A percentile compares a stretch with the other conserved stretches of the same genome.
phyloP scores from a whole-genome alignment of 2,888 invertebrate species.

The Xanthia icteritia region DNA sequence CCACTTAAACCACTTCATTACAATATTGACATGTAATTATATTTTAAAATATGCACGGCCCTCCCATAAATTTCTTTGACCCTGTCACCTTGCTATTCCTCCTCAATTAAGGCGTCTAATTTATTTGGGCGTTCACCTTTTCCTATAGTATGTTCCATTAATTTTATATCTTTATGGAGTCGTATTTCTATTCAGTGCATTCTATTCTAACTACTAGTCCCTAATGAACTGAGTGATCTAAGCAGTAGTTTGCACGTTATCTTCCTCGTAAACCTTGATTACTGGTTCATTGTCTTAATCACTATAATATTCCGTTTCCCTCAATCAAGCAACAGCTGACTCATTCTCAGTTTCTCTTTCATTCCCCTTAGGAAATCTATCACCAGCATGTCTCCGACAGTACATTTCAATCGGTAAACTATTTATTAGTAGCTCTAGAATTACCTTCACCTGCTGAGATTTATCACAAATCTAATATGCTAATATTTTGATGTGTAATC shows the following conservation, averaged over 20 bases:
- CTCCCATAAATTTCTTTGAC: constrained; percentile 69
- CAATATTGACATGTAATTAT: constrained; percentile 57
- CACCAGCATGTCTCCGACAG: constrained; percentile 37
- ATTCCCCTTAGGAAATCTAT: constrained; percentile 43
- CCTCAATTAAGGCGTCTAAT: constrained; percentile 47
- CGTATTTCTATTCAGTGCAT: not conserved
- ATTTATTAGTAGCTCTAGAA: constrained; percentile 62
- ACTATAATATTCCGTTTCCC: constrained; percentile 14
- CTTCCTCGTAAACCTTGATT: not conserved
- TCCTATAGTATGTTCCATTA: not conserved
- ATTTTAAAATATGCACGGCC: constrained; percentile 60
- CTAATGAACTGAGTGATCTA: not conserved
- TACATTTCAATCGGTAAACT: constrained; percentile 49
- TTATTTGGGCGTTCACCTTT: constrained; percentile 36
- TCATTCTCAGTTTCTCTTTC: constrained; percentile 48
- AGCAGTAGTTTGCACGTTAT: not conserved
- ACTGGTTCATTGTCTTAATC: not conserved
- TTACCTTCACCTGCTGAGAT: constrained; percentile 61
- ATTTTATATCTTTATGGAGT: not conserved
- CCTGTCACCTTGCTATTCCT: constrained; percentile 69
- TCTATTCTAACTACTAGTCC: not conserved
- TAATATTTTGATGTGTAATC: constrained; percentile 70
- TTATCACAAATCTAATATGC: constrained; percentile 67
- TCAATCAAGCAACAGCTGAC: constrained; percentile 23
- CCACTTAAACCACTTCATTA: constrained; percentile 49